Percentiles rank a stretch among this genome's conserved stretches.
These are phyloP conservation scores for Phyllotreta cruciferae DNA, from an alignment of 2,888 invertebrate genomes.

Conservation along the genomic window DNA sequence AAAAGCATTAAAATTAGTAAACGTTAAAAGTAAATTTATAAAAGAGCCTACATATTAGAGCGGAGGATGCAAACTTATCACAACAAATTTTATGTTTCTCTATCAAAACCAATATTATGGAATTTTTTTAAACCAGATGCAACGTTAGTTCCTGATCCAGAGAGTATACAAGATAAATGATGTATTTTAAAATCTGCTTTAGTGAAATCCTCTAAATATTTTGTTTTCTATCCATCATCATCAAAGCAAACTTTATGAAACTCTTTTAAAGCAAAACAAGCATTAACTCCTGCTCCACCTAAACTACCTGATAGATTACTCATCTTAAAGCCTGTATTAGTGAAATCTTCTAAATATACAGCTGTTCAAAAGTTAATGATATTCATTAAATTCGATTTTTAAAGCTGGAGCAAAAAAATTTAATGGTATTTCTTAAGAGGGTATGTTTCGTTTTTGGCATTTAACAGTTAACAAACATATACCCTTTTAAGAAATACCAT, in stretches of 20 bases:
- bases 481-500: no score
- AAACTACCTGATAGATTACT: slow-evolving; percentile 38
- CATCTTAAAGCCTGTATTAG: slow-evolving; percentile 29
- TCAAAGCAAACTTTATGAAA: slow-evolving; percentile 50
- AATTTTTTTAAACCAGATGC: slow-evolving; percentile 42
- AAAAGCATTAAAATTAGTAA: no score
- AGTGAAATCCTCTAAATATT: slow-evolving; percentile 49
- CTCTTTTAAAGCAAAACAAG: slow-evolving; percentile 47
- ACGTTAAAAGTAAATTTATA: no score
- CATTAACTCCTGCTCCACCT: slow-evolving; percentile 43
- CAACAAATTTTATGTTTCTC: slow-evolving; percentile 43
- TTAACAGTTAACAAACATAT: no score
- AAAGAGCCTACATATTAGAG: no score
- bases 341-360: slow-evolving; percentile 36
- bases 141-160: slow-evolving; percentile 43
- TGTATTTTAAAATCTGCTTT: slow-evolving; percentile 46
- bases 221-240: slow-evolving; percentile 44
- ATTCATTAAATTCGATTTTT: no score
- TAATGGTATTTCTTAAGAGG: no score
- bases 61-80: no score
- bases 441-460: no score
- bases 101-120: slow-evolving; percentile 44
- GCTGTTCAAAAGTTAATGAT: no score
- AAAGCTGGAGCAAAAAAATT: no score
- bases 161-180: slow-evolving; percentile 44